Percentiles rank a stretch among this genome's conserved stretches.
Conservation (phyloP, 2,113 vertebrate species). For the Pseudonaja textilis region DNA sequence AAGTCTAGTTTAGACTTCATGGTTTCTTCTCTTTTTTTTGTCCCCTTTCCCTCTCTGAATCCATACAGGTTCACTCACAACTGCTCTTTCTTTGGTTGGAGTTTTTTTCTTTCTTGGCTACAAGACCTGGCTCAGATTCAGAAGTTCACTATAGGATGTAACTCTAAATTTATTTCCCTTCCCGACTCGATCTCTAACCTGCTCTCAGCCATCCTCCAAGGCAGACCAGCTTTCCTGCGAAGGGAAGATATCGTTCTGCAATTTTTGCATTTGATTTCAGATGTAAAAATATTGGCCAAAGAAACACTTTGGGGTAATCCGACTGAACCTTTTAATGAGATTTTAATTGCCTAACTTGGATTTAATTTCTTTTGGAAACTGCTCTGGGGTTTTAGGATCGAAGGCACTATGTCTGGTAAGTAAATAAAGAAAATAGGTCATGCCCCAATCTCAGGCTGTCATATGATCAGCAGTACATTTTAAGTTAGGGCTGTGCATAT, state of each 20-base stretch:
- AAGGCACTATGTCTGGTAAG: not conserved
- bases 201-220: not conserved
- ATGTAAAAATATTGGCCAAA: not conserved
- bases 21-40: not conserved
- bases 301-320: not conserved
- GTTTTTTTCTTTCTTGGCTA: not conserved
- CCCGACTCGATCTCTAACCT: not conserved
- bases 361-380: constrained; percentile 2
- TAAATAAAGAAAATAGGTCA: not conserved
- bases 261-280: not conserved
- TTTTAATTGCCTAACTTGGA: constrained; percentile 2
- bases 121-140: not conserved
- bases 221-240: not conserved
- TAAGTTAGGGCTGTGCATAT: not conserved
- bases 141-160: not conserved
- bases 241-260: not conserved
- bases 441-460: not conserved
- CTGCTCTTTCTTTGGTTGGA: not conserved
- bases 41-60: not conserved
- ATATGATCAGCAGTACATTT: not conserved
- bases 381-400: not conserved
- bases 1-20: not conserved
- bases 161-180: not conserved
- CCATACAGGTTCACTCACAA: not conserved
- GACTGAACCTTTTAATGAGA: not conserved